phyloP scores from a whole-genome alignment of 1,140 invertebrate species.

The Triops cancriformis region DNA sequence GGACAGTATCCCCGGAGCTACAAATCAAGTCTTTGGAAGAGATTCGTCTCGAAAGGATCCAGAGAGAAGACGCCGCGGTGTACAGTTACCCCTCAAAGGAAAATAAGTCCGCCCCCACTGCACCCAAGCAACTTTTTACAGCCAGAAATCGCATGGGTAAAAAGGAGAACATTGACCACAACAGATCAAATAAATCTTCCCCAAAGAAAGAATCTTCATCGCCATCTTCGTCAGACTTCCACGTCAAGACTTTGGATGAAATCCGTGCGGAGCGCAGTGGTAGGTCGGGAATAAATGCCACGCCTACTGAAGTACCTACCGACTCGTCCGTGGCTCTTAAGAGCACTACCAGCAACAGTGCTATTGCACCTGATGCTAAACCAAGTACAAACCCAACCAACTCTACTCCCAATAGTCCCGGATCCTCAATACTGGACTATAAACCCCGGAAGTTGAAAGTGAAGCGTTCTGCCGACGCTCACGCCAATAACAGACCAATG shows the following conservation, averaged over 20 bases:
- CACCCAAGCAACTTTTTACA: slow-evolving; percentile 20
- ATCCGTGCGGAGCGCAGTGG: slow-evolving; percentile 34
- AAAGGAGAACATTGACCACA: slow-evolving; percentile 26
- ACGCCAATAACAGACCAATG: neutral
- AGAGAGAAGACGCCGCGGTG: slow-evolving; percentile 55
- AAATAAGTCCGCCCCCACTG: neutral
- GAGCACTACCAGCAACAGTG: neutral
- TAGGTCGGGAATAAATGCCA: neutral
- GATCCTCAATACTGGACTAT: neutral
- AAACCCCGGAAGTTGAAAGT: neutral
- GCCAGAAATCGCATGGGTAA: slow-evolving; percentile 24
- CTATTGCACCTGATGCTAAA: neutral
- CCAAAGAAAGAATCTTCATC: neutral
- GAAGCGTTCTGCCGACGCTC: neutral
- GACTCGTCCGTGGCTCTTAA: slow-evolving; percentile 14
- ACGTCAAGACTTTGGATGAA: slow-evolving; percentile 41
- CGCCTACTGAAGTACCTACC: neutral
- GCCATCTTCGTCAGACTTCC: slow-evolving; percentile 33
- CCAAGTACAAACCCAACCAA: neutral
- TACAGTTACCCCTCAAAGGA: slow-evolving; percentile 32
- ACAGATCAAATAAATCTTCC: neutral
- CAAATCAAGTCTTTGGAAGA: slow-evolving; percentile 56
- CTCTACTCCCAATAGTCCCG: neutral
- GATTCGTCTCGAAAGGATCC: slow-evolving; percentile 55
- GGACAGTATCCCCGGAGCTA: slow-evolving; percentile 32